Percentiles rank a stretch among this genome's conserved stretches.
Conservation (phyloP, 2,113 vertebrate species). For the Pycnonotus jocosus region DNA sequence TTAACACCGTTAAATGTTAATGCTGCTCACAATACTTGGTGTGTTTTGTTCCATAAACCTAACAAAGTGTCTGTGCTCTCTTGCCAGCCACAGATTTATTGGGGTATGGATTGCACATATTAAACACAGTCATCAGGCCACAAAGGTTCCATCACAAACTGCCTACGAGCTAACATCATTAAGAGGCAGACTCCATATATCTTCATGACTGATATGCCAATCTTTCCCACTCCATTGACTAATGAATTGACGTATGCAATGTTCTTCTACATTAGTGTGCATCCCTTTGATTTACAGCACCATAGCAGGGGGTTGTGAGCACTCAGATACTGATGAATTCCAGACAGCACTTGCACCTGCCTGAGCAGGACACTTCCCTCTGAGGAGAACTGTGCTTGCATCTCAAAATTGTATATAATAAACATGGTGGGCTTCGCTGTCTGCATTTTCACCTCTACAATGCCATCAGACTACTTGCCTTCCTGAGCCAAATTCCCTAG, state of each 20-base stretch:
- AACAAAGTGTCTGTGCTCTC: not conserved
- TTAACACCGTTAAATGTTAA: conserved; percentile 2
- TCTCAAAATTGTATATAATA: not conserved
- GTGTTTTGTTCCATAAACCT: not conserved
- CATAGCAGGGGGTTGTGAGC: not conserved
- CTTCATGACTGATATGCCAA: conserved; percentile 34
- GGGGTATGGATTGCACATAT: conserved; percentile 45
- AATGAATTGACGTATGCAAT: conserved; percentile 40
- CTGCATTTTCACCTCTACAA: not conserved
- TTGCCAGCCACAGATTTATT: conserved; percentile 53
- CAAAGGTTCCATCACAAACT: conserved; percentile 42
- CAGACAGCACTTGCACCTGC: not conserved
- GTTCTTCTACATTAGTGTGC: not conserved
- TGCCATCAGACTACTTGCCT: not conserved
- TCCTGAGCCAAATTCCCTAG: not conserved
- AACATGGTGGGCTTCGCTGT: not conserved
- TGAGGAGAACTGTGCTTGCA: not conserved
- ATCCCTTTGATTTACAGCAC: conserved; percentile 33
- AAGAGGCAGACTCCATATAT: conserved; percentile 55
- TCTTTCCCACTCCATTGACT: conserved; percentile 50
- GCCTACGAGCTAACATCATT: conserved; percentile 56
- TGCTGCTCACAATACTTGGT: not conserved
- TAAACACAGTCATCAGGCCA: conserved; percentile 51
- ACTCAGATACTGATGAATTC: not conserved
- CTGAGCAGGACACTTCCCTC: not conserved